Evolutionary conservation across 2,888 invertebrate genomes (phyloP).

Genomic region (Odontothrips loti): DNA sequence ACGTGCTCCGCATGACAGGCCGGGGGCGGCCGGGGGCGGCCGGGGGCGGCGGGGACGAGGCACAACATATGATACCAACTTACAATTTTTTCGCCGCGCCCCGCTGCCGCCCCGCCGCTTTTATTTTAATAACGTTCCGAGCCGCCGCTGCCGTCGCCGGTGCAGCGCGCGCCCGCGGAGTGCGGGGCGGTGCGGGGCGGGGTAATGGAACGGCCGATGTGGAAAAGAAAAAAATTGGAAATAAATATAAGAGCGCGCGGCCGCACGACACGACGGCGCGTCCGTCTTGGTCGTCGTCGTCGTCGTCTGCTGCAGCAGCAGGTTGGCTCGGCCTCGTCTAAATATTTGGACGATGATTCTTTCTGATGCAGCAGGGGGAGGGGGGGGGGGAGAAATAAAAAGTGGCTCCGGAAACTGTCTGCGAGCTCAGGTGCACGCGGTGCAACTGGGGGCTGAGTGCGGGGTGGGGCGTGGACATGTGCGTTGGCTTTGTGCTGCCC

Average conservation of each 20-base stretch:
- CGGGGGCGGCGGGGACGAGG: background rate
- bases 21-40: background rate
- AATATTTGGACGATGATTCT: background rate
- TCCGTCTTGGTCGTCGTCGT: too few species aligned
- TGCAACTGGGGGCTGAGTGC: background rate
- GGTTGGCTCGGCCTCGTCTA: background rate
- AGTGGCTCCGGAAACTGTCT: background rate
- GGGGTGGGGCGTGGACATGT: background rate
- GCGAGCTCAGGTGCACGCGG: conserved; percentile 6
- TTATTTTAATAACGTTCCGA: background rate
- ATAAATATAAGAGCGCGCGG: too few species aligned
- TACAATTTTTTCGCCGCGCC: background rate
- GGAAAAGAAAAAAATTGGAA: too few species aligned
- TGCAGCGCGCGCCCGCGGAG: background rate
- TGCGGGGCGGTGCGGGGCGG: too few species aligned
- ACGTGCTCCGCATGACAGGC: background rate
- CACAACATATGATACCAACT: background rate
- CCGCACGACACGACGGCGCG: too few species aligned
- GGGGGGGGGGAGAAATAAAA: background rate
- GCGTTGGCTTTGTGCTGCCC: background rate
- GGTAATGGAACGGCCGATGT: too few species aligned
- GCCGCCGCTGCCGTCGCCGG: background rate
- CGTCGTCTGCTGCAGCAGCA: too few species aligned
- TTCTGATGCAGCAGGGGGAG: background rate
- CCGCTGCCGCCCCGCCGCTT: too few species aligned